Base-by-base conservation (phyloP, 2,888 invertebrate species). In the Clistopyga incitator region DNA sequence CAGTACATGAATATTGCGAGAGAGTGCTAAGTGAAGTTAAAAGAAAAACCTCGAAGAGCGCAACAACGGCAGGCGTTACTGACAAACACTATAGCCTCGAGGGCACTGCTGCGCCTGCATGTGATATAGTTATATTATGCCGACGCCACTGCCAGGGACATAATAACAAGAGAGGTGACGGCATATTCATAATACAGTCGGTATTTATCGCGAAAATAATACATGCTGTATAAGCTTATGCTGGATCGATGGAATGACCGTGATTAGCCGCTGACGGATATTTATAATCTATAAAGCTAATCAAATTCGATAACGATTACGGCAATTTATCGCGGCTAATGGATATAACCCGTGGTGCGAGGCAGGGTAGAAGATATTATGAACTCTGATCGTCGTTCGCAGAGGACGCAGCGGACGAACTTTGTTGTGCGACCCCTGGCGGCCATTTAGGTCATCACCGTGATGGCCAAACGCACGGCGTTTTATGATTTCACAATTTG, bases 11-110 rank as follows among this genome's bases (percentile, higher is more conserved):
- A 72, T 74, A 29, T 56, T 25, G 47, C 54, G 47, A 38, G 45
- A 54, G 23, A 38, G 70, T 52, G 52, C 42, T 45, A 64, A 64
- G 78, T 29, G 78, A 56, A 52, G 71, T 54, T 78, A 68, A 61
- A 68, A 80, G 52, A 75, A 68, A 74, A 80, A 68, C 38, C 20
- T 25, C 20, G 59, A 38, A 47, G 42, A 38, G 23, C 45, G 20
- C 42, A 61, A 52, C 54, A 65, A 64, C 29, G 47, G 15, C 34
- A 13, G 13, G 42, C 59, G 59, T 52, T 68, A 25, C 50, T 74
- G 50, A 25, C 64, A 65, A 64, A 45, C 45, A 45, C 61, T 34
- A 52, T 13, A 34, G 18, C 8, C 29, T 13, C 56, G 4, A 13
- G 52, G 65, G n/a, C 6, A 13, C 4, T 38, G 34, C n/a, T 59